A percentile compares a stretch with the other conserved stretches of the same genome.
Conservation (phyloP, 2,113 vertebrate genomes). For the Scortum barcoo region DNA sequence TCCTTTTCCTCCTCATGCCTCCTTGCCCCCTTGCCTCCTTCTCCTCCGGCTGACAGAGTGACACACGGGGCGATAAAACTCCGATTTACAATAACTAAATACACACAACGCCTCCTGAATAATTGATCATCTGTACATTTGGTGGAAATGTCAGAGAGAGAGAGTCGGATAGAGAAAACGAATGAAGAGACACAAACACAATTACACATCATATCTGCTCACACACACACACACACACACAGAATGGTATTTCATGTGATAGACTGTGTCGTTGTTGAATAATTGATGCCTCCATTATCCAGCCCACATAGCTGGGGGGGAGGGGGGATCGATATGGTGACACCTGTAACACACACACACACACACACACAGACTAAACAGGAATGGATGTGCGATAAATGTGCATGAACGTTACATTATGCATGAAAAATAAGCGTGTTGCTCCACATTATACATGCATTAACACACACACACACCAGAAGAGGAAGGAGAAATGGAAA, state of each 20-base stretch:
- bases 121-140: constrained; percentile 54
- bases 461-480: constrained; percentile 13
- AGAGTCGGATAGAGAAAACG: constrained; percentile 21
- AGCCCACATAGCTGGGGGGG: constrained; percentile 21
- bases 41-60: not conserved
- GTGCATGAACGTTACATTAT: constrained; percentile 30
- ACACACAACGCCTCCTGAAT: constrained; percentile 37
- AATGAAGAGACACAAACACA: constrained; percentile 50
- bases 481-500: too few species aligned
- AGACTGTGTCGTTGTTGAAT: constrained; percentile 66
- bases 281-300: constrained; percentile 74
- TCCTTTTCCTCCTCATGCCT: not conserved
- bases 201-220: constrained; percentile 43
- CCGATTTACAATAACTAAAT: constrained; percentile 15
- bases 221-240: constrained; percentile 27
- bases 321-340: constrained; percentile 29
- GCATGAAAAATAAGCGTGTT: not conserved
- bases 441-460: not conserved
- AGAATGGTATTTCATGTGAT: constrained; percentile 65
- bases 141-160: constrained; percentile 66
- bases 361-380: constrained; percentile 31
- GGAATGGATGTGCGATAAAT: constrained; percentile 21
- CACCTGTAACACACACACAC: constrained; percentile 42
- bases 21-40: not conserved
- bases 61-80: constrained; percentile 12